A percentile compares a stretch with the other conserved stretches of the same genome.
These are phyloP conservation scores for Thalassoma bifasciatum DNA, from an alignment of 2,113 vertebrate genomes.

Conservation along the genomic window DNA sequence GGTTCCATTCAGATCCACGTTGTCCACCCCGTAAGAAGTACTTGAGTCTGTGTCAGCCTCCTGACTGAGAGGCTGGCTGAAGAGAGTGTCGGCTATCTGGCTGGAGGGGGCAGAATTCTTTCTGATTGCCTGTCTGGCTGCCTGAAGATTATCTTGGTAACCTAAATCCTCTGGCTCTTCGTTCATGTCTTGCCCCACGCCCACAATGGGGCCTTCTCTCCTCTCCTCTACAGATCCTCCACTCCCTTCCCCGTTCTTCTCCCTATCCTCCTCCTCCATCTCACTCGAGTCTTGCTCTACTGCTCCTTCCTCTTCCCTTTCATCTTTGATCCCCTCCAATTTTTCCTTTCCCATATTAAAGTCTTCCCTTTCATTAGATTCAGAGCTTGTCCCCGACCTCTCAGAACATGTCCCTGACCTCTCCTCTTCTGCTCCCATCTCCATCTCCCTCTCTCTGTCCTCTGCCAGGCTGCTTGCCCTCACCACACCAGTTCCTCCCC, in stretches of 20 bases:
- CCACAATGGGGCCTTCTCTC: constrained; percentile 49
- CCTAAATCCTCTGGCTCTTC: constrained; percentile 61
- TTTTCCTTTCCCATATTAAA: constrained; percentile 55
- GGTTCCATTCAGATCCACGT: constrained; percentile 78
- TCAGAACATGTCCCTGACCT: constrained; percentile 56
- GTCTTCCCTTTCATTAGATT: constrained; percentile 72
- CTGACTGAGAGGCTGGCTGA: constrained; percentile 68
- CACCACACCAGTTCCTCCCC: constrained; percentile 79
- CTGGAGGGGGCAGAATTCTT: constrained; percentile 84
- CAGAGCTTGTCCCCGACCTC: constrained; percentile 63
- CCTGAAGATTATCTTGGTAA: constrained; percentile 49
- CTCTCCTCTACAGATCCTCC: constrained; percentile 50
- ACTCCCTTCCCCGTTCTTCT: constrained; percentile 43
- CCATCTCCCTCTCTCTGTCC: constrained; percentile 80
- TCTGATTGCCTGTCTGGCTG: constrained; percentile 44
- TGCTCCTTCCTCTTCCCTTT: constrained; percentile 61
- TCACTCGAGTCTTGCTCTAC: constrained; percentile 59
- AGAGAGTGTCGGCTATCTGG: constrained; percentile 77
- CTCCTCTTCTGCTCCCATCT: constrained; percentile 71
- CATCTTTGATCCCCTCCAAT: constrained; percentile 60
- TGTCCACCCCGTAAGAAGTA: constrained; percentile 65
- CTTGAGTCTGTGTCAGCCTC: constrained; percentile 57
- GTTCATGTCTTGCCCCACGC: constrained; percentile 58
- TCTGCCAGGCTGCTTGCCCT: constrained; percentile 85
- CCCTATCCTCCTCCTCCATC: constrained; percentile 57